Base-by-base conservation (phyloP, 2,888 invertebrate genomes). In the Lampropteryx suffumata region DNA sequence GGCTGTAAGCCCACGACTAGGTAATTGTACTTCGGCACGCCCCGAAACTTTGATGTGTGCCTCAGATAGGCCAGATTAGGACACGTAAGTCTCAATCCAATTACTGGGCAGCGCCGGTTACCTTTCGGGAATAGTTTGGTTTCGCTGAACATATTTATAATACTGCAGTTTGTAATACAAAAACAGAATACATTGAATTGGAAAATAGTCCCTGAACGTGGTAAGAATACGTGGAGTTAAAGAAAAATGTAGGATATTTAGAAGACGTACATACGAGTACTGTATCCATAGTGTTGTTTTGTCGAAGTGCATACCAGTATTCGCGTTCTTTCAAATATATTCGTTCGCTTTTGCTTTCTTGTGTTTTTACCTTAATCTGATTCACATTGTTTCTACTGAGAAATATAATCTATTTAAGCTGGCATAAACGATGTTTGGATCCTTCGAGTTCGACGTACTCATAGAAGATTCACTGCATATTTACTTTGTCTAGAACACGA, bases 351-450 rank as follows among this genome's bases (percentile, higher is more conserved):
- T 21, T 5, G 11, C 11, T 17, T 17, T 17, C 4, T 17, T 4
- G 17, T 17, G 4, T 17, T 17, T 17, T 17, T 17, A n/a, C n/a
- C n/a, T n/a, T n/a, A n/a, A n/a, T n/a, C n/a, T n/a, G n/a, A n/a
- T 17, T 17, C 17, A 17, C 17, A 17, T 3, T 17, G 33, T n/a
- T 33, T 33, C 9, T 33, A 12, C 13, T 7, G 33, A 11, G 12
- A 10, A n/a, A 33, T 26, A 8, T 17, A 28, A 14, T 34, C 26
- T 27, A 32, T 33, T n/a, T 36, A 9, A 27, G 32, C 14, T 34
- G 24, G 3, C 29, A 43, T 49, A 50, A 56, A 54, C 43, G 32
- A 37, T 50, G 48, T 59, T 56, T 50, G 48, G 50, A 52, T 48
- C 27, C 27, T 27, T 36, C n/a, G 43, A 34, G 27, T 40, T 50